Conservation (phyloP, 1,140 invertebrate genomes). For the Ceratosolen solmsi region DNA sequence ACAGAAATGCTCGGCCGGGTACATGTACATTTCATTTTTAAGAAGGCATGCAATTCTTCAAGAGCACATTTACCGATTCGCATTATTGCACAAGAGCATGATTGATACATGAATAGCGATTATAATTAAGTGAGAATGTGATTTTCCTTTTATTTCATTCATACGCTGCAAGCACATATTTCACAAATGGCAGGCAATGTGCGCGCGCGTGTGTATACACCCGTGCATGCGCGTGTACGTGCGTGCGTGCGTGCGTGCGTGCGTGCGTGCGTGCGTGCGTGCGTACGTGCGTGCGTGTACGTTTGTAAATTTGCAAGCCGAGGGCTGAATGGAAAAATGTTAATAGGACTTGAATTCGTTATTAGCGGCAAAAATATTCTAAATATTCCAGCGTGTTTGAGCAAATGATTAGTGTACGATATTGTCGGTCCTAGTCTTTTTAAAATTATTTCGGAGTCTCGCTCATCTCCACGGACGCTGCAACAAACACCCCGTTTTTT, state of each 20-base stretch:
- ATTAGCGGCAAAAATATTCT: neutral
- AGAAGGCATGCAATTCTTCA: neutral
- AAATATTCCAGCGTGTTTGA: no score
- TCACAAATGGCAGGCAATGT: neutral
- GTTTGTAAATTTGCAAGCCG: neutral
- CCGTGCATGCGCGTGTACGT: no score
- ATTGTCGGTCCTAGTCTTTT: neutral
- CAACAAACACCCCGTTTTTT: slow-evolving; percentile 9
- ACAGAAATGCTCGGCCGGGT: neutral
- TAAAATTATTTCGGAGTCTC: slow-evolving; percentile 21
- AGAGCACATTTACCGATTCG: neutral
- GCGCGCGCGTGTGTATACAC: no score
- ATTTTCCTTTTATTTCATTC: neutral
- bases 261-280: no score
- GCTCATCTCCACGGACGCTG: slow-evolving; percentile 8
- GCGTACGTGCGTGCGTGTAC: no score
- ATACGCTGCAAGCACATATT: neutral
- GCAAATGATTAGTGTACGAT: no score
- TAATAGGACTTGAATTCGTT: neutral
- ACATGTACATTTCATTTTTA: neutral
- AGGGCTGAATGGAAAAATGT: no score
- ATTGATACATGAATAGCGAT: neutral
- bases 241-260: no score
- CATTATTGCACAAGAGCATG: neutral
- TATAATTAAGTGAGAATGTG: neutral